Base-by-base conservation (phyloP, 2,113 vertebrate species). In the Callipepla squamata region DNA sequence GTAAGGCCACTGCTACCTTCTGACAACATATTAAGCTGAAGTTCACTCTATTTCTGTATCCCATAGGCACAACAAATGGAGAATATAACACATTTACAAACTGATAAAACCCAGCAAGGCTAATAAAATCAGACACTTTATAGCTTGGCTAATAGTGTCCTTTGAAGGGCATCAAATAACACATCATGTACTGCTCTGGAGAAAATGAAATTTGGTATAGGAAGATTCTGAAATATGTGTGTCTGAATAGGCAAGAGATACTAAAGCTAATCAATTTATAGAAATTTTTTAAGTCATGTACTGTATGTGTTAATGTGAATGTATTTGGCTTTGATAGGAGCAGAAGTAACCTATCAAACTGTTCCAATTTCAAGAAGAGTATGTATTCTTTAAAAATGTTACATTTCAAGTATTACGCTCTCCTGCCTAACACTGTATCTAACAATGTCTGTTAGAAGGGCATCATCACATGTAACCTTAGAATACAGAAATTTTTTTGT, bases 161-260 rank as follows among this genome's bases (percentile, higher is more conserved):
- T 97, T 97, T 98, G 97, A 98, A 98, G 98, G 98, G 96, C 97
- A 98, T 98, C 98, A 98, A 98, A 98, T 97, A 97, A 97, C 97
- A 97, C 95, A 97, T 98, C 96, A 97, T 97, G 94, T 97, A 97
- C 93, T 95, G 94, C 96, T 98, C 95, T 95, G 95, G 92, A 95
- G 96, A 86, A 98, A 98, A 98, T 98, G 96, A 97, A 97, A 97
- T 98, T 97, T 96, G 79, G 78, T 96, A 81, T 79, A 92, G 81
- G 59, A 89, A 40, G 94, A 73, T 90, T 95, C 86, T 95, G 90
- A 97, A 96, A 72, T 76, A 78, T 45, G 22, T 82, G 96, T 97
- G 96, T 97, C 96, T 95, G 93, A 96, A 97, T 95, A 97, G 93
- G 87, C 55, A 72, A 87, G 36, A 92, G 70, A 92, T 93, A 82